Conservation (phyloP, 2,888 invertebrate genomes). For the Lasius platythorax region DNA sequence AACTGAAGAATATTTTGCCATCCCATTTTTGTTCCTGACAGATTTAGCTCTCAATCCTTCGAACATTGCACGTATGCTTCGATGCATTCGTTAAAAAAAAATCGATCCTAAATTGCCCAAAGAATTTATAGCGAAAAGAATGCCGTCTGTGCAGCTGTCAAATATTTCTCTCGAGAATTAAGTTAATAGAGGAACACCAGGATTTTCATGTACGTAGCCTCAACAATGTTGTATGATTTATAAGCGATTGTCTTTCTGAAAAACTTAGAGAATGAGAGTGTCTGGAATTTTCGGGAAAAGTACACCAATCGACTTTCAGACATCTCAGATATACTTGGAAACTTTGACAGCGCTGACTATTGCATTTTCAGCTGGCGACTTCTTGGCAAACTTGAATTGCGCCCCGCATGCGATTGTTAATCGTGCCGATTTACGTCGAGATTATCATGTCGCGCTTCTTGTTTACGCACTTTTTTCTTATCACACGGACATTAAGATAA, state of each 20-base stretch:
- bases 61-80: neutral
- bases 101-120: neutral
- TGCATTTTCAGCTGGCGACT: neutral
- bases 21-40: neutral
- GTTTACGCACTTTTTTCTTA: constrained; percentile 40
- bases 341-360: neutral
- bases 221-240: neutral
- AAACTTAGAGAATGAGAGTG: neutral
- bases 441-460: constrained; percentile 19
- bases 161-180: neutral
- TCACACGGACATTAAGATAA: constrained; percentile 29
- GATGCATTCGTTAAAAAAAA: neutral
- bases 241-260: neutral
- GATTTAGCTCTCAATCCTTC: neutral
- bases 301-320: neutral
- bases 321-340: neutral
- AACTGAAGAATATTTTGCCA: neutral
- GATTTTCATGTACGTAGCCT: neutral
- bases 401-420: neutral
- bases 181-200: neutral
- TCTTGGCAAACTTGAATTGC: constrained; percentile 11
- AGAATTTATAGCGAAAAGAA: neutral
- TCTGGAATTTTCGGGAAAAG: neutral
- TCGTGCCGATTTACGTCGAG: neutral
- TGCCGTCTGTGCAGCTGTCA: neutral